Conservation (phyloP, 2,888 invertebrate species). For the Epirrhoe tristata region DNA sequence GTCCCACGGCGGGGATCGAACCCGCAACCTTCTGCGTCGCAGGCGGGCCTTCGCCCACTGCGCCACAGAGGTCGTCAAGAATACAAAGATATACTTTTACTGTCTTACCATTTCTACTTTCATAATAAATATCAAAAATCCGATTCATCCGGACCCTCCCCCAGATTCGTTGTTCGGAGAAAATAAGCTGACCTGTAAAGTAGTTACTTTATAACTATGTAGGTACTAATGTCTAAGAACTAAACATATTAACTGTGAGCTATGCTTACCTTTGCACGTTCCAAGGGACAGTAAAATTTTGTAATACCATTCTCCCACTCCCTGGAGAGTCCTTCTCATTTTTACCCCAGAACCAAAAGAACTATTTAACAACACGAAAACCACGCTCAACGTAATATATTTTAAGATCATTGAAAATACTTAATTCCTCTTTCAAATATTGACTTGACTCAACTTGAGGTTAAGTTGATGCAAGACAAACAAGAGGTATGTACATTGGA, state of each 20-base stretch:
- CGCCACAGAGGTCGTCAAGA: no score
- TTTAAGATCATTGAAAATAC: constrained; percentile 6
- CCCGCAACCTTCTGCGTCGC: no score
- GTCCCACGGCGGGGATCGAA: no score
- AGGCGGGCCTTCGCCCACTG: no score
- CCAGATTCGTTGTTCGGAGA: constrained; percentile 65
- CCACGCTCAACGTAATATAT: constrained; percentile 2
- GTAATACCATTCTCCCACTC: constrained; percentile 64
- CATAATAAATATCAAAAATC: constrained; percentile 71
- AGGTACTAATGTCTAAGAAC: not conserved
- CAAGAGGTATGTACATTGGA: not conserved
- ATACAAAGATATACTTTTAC: not conserved
- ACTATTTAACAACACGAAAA: constrained; percentile 4
- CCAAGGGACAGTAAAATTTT: constrained; percentile 67
- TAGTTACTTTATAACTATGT: no score
- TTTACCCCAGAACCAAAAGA: constrained; percentile 21
- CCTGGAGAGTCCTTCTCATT: constrained; percentile 57
- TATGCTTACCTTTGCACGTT: constrained; percentile 62
- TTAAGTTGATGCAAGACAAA: not conserved
- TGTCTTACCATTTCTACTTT: constrained; percentile 59
- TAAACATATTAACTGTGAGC: not conserved
- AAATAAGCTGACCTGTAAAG: constrained; percentile 59
- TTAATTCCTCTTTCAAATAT: not conserved
- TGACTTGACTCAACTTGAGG: not conserved
- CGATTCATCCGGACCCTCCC: constrained; percentile 58